Evolutionary conservation across 1,140 invertebrate species (phyloP).

Genomic region (Trissolcus basalis): DNA sequence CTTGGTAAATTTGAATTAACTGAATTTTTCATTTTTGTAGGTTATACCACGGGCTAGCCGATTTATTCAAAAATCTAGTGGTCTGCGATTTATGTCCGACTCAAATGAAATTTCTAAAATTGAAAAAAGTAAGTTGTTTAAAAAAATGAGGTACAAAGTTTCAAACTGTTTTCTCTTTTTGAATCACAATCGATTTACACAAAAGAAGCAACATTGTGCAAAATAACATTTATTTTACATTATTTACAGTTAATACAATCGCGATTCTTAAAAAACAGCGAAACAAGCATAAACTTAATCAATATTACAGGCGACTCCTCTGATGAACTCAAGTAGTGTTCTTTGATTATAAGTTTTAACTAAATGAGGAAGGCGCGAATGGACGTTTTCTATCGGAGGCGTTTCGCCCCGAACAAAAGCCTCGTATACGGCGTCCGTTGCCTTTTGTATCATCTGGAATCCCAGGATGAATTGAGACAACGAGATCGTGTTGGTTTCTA

Average conservation of each 20-base stretch:
- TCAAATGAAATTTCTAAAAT: constrained; percentile 1
- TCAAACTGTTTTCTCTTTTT: neutral
- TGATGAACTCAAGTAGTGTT: constrained; percentile 33
- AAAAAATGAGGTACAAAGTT: too few relatives aligned
- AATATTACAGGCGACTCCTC: constrained; percentile 34
- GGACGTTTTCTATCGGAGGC: constrained; percentile 5
- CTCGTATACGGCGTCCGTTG: constrained; percentile 8
- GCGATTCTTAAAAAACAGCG: too few relatives aligned
- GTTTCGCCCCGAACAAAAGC: constrained; percentile 27
- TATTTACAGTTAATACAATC: constrained; percentile 1
- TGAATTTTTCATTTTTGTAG: neutral
- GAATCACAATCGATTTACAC: neutral
- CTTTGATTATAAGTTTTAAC: constrained; percentile 31
- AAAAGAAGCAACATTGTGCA: neutral
- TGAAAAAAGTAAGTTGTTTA: constrained; percentile 14
- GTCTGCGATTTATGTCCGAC: neutral
- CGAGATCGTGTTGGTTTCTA: too few relatives aligned
- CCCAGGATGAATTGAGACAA: too few relatives aligned
- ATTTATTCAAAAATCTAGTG: neutral
- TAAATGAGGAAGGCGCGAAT: constrained; percentile 17
- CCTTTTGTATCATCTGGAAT: too few relatives aligned
- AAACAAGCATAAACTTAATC: constrained; percentile 1
- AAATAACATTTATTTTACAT: neutral
- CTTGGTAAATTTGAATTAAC: neutral
- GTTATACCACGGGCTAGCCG: constrained; percentile 1